A percentile compares a stretch with the other conserved stretches of the same genome.
These are phyloP conservation scores for Bombus superbus DNA, from an alignment of 1,140 invertebrate species.

Conservation along the genomic window DNA sequence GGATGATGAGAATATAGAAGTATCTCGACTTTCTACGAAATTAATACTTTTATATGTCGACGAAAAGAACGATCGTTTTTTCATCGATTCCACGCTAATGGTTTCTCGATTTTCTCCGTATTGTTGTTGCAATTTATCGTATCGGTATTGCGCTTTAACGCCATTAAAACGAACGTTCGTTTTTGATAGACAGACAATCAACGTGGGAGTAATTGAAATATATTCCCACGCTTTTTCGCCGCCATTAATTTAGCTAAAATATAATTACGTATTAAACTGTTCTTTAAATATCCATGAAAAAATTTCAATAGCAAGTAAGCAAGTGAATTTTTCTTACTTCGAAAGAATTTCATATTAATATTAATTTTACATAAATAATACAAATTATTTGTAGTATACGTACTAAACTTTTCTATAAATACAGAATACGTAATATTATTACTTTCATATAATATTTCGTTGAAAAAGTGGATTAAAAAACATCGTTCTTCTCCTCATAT, in stretches of 20 bases:
- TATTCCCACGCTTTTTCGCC: neutral
- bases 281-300: neutral
- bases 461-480: too few relatives aligned
- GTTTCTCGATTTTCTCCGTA: constrained; percentile 3
- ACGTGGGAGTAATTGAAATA: neutral
- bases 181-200: neutral
- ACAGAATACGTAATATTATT: too few relatives aligned
- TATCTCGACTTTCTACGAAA: constrained; percentile 20
- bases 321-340: too few relatives aligned
- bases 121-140: constrained; percentile 27
- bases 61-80: constrained; percentile 24
- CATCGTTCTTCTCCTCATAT: too few relatives aligned
- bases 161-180: neutral
- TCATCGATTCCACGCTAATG: constrained; percentile 31
- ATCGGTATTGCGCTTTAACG: neutral
- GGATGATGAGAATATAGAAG: constrained; percentile 6
- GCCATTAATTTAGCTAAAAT: neutral
- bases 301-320: neutral
- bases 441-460: too few relatives aligned
- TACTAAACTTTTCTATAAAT: too few relatives aligned
- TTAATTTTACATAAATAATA: too few relatives aligned
- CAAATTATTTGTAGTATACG: too few relatives aligned
- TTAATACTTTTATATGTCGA: constrained; percentile 21
- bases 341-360: too few relatives aligned
- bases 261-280: neutral